These are phyloP conservation scores for Apeira syringaria DNA, from an alignment of 2,888 invertebrate species.

Conservation along the genomic window DNA sequence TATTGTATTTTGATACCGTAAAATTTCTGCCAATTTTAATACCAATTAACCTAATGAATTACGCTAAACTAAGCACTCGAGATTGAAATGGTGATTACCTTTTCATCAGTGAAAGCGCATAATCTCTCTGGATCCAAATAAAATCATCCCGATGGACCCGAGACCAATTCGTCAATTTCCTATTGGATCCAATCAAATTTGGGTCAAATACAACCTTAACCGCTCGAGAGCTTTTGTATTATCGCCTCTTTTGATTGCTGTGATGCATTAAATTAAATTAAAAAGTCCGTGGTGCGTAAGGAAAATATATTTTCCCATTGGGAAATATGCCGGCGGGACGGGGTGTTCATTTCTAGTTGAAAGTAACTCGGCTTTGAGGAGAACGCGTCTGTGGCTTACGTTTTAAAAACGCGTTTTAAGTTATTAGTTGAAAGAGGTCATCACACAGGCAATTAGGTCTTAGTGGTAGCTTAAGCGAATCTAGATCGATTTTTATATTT, in stretches of 20 bases:
- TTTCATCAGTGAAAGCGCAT: constrained; percentile 26
- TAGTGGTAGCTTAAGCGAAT: too few relatives aligned
- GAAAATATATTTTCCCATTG: constrained; percentile 23
- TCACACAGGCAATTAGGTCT: too few relatives aligned
- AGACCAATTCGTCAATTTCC: constrained; percentile 31
- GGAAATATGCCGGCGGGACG: constrained; percentile 15
- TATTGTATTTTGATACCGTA: too few relatives aligned
- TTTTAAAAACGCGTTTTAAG: too few relatives aligned
- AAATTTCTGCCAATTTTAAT: constrained; percentile 11
- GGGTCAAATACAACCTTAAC: constrained; percentile 29
- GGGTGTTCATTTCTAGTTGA: constrained; percentile 8
- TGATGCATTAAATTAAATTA: constrained; percentile 34
- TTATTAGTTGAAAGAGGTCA: too few relatives aligned
- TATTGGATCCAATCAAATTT: constrained; percentile 35
- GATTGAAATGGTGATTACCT: constrained; percentile 18
- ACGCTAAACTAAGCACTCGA: constrained; percentile 19
- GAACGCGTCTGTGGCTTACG: too few relatives aligned
- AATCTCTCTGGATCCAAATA: constrained; percentile 26
- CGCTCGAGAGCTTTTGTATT: constrained; percentile 24
- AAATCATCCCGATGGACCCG: constrained; percentile 25
- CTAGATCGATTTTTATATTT: too few relatives aligned
- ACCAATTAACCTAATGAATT: constrained; percentile 14
- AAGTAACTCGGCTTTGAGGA: not conserved
- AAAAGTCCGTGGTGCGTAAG: constrained; percentile 20
- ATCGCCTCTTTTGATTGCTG: constrained; percentile 30